phyloP scores from a whole-genome alignment of 2,888 invertebrate genomes.

The Melipona bicolor region DNA sequence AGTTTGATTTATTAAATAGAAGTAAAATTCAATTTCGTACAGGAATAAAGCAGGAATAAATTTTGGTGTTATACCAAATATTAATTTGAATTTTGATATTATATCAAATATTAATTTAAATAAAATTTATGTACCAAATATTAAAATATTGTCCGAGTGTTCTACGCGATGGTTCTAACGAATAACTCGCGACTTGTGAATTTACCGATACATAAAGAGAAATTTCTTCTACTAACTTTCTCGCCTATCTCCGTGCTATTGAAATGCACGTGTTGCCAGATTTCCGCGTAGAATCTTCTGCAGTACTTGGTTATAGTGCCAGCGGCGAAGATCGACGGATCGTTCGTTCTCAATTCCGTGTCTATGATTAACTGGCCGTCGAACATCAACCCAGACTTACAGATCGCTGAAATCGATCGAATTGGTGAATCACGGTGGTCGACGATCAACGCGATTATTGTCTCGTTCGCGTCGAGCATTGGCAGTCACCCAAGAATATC shows the following conservation, averaged over 20 bases:
- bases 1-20: no score
- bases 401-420: conserved; percentile 84
- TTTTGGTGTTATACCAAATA: no score
- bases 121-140: no score
- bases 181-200: no score
- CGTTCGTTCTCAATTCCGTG: conserved; percentile 87
- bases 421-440: not conserved
- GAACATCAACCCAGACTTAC: conserved; percentile 86
- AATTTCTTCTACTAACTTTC: conserved; percentile 82
- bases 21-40: no score
- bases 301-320: conserved; percentile 88
- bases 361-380: conserved; percentile 88
- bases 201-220: no score
- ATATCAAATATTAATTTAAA: no score
- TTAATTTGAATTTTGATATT: no score
- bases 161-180: no score
- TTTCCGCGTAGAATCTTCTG: conserved; percentile 86
- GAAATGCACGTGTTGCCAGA: conserved; percentile 86
- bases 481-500: conserved; percentile 83
- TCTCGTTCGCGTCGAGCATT: not conserved
- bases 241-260: conserved; percentile 88
- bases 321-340: conserved; percentile 88
- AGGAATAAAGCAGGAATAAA: no score
- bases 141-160: no score
- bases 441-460: not conserved